Evolutionary conservation across 2,888 invertebrate genomes (phyloP).

Genomic region (Eupithecia centaureata): DNA sequence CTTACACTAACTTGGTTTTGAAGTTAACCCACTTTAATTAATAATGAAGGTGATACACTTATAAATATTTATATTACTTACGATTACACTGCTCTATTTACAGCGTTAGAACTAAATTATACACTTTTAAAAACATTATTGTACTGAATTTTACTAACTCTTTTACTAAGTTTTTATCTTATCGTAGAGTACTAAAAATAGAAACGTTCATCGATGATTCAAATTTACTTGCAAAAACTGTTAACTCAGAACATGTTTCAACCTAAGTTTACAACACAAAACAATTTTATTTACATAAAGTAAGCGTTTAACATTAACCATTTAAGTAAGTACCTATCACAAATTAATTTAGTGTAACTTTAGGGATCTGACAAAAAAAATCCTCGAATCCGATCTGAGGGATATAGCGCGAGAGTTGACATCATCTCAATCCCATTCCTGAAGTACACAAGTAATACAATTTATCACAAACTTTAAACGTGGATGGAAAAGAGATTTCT

Average conservation of each 20-base stretch:
- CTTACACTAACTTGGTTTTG: no score
- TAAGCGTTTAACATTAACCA: not conserved
- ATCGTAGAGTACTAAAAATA: slow-evolving; percentile 5
- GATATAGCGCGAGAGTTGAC: not conserved
- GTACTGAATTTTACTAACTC: slow-evolving; percentile 20
- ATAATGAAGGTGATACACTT: not conserved
- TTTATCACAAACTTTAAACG: not conserved
- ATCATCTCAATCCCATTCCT: not conserved
- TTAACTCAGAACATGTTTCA: not conserved
- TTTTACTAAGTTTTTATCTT: not conserved
- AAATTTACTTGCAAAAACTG: not conserved
- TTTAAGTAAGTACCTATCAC: not conserved
- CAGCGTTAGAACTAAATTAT: slow-evolving; percentile 23
- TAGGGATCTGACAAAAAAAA: not conserved
- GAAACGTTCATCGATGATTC: not conserved
- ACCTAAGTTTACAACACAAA: not conserved
- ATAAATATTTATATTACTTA: slow-evolving; percentile 9
- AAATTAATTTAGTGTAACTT: not conserved
- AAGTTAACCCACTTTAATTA: no score
- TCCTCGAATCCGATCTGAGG: not conserved
- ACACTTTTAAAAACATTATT: slow-evolving; percentile 22
- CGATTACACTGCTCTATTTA: slow-evolving; percentile 25
- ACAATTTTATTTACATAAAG: not conserved
- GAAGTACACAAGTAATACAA: not conserved
- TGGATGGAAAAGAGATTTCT: not conserved